Evolutionary conservation across 2,888 invertebrate genomes (phyloP).

Genomic region (Aporophyla nigra): DNA sequence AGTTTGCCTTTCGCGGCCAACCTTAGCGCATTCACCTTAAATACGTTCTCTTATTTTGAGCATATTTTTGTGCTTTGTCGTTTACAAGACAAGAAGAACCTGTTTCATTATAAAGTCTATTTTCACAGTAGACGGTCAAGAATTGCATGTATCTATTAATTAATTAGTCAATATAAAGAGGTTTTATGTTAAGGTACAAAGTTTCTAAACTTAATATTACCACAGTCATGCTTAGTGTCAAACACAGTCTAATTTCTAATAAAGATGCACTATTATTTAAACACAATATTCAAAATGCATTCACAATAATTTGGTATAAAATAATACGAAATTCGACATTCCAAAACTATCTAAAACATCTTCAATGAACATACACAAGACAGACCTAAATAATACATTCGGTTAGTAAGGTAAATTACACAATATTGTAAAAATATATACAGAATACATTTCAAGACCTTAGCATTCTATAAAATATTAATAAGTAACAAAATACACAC

Average conservation of each 20-base stretch:
- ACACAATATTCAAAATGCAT: constrained; percentile 16
- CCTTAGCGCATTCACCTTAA: too few relatives aligned
- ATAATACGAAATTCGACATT: constrained; percentile 37
- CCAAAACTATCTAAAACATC: constrained; percentile 38
- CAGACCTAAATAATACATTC: constrained; percentile 1
- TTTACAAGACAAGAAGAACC: not conserved
- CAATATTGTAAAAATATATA: constrained; percentile 27
- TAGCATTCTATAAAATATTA: constrained; percentile 5
- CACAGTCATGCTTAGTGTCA: constrained; percentile 60
- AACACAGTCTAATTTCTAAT: constrained; percentile 50
- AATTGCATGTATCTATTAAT: constrained; percentile 35
- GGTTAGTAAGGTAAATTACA: constrained; percentile 23
- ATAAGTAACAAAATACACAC: constrained; percentile 15
- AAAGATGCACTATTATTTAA: constrained; percentile 46
- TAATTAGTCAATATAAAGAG: constrained; percentile 42
- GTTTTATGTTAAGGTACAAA: constrained; percentile 34
- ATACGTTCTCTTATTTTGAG: not conserved
- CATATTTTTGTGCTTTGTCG: too few relatives aligned
- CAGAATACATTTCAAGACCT: constrained; percentile 19
- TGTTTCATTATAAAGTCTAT: not conserved
- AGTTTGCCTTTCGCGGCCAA: too few relatives aligned
- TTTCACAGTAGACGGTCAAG: constrained; percentile 48
- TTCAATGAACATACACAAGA: constrained; percentile 2
- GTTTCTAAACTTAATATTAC: constrained; percentile 41
- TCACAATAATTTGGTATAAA: constrained; percentile 18